Evolutionary conservation across 2,888 invertebrate species (phyloP).

Genomic region (Deroplatys truncata): DNA sequence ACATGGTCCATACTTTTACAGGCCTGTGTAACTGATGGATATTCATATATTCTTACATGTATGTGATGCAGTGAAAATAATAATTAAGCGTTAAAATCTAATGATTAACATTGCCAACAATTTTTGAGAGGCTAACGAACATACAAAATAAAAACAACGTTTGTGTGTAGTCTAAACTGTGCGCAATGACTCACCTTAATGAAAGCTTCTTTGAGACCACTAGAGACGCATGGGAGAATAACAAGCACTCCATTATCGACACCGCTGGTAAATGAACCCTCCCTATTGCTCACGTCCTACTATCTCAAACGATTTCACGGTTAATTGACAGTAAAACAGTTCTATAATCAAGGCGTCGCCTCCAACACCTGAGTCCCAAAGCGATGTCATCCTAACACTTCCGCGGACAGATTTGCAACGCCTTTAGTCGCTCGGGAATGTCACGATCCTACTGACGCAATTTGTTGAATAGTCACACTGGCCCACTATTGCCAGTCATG

Average conservation of each 20-base stretch:
- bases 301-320: neutral
- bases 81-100: no score
- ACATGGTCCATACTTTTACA: no score
- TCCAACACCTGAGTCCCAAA: neutral
- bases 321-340: neutral
- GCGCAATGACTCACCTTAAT: neutral
- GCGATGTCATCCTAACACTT: neutral
- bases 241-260: neutral
- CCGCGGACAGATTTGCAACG: neutral
- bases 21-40: no score
- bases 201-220: neutral
- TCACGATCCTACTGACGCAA: no score
- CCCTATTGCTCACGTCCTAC: neutral
- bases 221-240: neutral
- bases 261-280: neutral
- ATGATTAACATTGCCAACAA: no score
- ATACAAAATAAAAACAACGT: no score
- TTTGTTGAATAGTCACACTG: no score
- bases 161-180: neutral
- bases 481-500: no score
- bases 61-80: no score
- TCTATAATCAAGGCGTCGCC: neutral
- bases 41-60: no score
- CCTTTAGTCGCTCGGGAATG: neutral
- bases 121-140: no score